Base-by-base conservation (phyloP, 2,797 vertebrate genomes). In the Denticeps clupeoides region DNA sequence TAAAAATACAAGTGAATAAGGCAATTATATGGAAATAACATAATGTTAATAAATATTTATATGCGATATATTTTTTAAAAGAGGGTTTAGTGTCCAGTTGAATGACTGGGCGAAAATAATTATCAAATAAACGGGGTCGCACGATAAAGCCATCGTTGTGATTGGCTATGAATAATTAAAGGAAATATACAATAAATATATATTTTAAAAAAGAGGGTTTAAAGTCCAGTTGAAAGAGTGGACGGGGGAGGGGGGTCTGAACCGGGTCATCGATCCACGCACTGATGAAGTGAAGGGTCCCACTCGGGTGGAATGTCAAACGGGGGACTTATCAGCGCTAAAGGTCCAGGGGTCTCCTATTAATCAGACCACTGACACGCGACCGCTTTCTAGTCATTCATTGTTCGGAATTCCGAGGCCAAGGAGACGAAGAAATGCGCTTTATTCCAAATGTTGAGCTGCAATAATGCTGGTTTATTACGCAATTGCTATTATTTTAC, bases 341-440 rank as follows among this genome's bases (percentile, higher is more conserved):
- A 58, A 67, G 60, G 80, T 80, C 69, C 79, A 70, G 70, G 63
- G 64, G 63, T 51, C 49, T 50, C 58, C 53, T 41, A 84, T 86
- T 77, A 74, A 82, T 88, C 85, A 82, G 63, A 15, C 50, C 44
- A 50, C 62, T 77, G 84, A 84, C 84, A 80, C 70, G 62, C 64
- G 78, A 80, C 82, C 76, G 80, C 65, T 75, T 75, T n/a, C 65
- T 75, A 63, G 63, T 58, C 69, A 67, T 73, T 68, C 75, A 71
- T 57, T 60, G 56, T 50, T 58, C 29, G n/a, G 13, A 66, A 78
- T 73, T 73, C 70, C 67, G 56, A 51, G 62, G 71, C 60, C 49
- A 42, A 56, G 63, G 32, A 21, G 44, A 25, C 32, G 26, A 10
- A 19, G 24, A 15, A 4, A 33, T 38, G 22, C 16, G 18, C 16